phyloP scores from a whole-genome alignment of 2,797 vertebrate genomes.

The Phataginus tetradactyla region DNA sequence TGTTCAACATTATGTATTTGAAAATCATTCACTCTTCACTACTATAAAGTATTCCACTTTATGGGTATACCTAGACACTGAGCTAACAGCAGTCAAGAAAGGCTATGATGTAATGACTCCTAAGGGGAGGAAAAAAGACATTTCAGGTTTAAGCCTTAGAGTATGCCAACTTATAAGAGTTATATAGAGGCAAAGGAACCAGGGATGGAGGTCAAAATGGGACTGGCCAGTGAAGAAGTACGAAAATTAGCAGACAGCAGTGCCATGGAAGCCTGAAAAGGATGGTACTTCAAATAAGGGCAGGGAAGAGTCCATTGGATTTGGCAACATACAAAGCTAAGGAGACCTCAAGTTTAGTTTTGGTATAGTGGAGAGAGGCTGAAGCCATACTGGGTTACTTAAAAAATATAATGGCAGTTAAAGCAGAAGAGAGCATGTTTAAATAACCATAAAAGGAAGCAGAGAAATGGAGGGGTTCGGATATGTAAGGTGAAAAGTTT shows the following conservation, averaged over 20 bases:
- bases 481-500: background rate
- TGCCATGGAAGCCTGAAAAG: background rate
- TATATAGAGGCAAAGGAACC: background rate
- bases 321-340: background rate
- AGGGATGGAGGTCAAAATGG: background rate
- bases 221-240: background rate
- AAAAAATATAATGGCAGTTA: background rate
- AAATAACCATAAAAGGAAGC: background rate
- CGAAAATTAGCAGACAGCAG: background rate
- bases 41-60: background rate
- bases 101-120: background rate
- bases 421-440: background rate
- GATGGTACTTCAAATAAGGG: background rate
- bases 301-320: background rate
- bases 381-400: background rate
- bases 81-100: background rate
- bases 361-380: background rate
- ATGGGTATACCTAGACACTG: background rate
- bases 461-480: background rate
- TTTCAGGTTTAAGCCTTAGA: background rate
- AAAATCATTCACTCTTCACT: background rate
- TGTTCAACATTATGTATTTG: background rate
- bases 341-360: background rate
- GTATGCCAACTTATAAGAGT: background rate
- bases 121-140: background rate